Conservation (phyloP, 2,888 invertebrate genomes). For the Steromphala cineraria region DNA sequence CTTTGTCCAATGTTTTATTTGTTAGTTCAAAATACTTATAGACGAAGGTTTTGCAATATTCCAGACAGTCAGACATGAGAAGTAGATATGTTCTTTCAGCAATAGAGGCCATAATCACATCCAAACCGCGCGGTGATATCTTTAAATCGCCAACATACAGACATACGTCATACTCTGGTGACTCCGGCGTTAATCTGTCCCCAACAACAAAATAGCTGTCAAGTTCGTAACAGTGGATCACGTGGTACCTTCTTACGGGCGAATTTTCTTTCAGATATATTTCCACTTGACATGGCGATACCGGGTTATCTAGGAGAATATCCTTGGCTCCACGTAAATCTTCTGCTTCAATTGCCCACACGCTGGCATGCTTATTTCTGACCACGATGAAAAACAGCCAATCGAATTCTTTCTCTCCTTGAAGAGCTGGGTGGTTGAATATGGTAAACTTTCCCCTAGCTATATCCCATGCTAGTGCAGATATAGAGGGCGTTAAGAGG, state of each 20-base stretch:
- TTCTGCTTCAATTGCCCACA: conserved; percentile 1
- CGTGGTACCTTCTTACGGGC: neutral
- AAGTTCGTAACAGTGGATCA: neutral
- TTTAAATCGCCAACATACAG: conserved; percentile 16
- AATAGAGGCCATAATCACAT: conserved; percentile 11
- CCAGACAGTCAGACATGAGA: conserved; percentile 6
- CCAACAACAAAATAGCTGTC: neutral
- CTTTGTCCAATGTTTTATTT: neutral
- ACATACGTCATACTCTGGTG: conserved; percentile 11
- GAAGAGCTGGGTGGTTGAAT: neutral
- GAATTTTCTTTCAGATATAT: neutral
- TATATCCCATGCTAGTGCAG: conserved; percentile 1
- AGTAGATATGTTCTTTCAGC: conserved; percentile 13
- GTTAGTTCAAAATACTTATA: conserved; percentile 8
- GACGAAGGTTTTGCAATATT: conserved; percentile 16
- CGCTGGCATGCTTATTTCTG: neutral
- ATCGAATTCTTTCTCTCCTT: neutral
- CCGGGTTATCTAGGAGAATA: neutral
- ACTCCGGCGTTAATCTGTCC: neutral
- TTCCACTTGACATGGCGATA: neutral
- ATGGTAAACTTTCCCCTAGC: neutral
- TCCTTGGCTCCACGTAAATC: neutral
- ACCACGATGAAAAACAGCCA: conserved; percentile 5
- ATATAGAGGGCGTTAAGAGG: neutral
- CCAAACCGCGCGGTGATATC: neutral